Conservation (phyloP, 2,797 vertebrate species). For the Halcyon chelicuti region DNA sequence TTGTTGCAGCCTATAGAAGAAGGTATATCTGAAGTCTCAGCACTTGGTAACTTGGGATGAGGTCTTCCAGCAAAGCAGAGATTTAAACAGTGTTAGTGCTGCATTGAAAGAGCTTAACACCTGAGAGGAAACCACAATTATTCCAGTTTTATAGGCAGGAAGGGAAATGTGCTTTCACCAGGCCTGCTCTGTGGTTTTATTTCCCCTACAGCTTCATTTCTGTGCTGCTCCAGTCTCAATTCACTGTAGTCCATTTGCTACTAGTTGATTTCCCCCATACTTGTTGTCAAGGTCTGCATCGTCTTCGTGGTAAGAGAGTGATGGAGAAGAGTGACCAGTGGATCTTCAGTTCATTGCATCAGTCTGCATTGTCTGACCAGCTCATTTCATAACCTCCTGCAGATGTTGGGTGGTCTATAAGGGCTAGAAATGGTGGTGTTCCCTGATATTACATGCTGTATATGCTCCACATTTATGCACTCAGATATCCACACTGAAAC, state of each 20-base stretch:
- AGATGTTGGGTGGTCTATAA: background rate
- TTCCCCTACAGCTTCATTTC: background rate
- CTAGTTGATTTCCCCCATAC: background rate
- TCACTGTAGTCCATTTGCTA: background rate
- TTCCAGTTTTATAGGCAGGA: background rate
- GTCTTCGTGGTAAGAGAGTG: background rate
- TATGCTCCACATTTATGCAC: background rate
- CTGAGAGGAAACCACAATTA: background rate
- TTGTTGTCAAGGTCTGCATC: background rate
- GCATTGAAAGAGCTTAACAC: background rate
- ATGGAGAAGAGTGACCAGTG: background rate
- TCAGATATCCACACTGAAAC: background rate
- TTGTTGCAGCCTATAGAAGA: background rate
- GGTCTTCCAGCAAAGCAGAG: background rate
- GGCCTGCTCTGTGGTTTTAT: background rate
- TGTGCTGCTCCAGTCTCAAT: background rate
- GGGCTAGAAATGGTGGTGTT: background rate
- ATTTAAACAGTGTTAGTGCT: background rate
- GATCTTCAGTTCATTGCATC: background rate
- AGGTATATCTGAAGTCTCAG: background rate
- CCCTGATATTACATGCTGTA: background rate
- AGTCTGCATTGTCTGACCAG: fast-evolving
- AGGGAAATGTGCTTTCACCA: background rate
- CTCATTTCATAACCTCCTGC: background rate
- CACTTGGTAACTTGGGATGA: background rate